phyloP scores from a whole-genome alignment of 2,113 vertebrate species.

The Tautogolabrus adspersus region DNA sequence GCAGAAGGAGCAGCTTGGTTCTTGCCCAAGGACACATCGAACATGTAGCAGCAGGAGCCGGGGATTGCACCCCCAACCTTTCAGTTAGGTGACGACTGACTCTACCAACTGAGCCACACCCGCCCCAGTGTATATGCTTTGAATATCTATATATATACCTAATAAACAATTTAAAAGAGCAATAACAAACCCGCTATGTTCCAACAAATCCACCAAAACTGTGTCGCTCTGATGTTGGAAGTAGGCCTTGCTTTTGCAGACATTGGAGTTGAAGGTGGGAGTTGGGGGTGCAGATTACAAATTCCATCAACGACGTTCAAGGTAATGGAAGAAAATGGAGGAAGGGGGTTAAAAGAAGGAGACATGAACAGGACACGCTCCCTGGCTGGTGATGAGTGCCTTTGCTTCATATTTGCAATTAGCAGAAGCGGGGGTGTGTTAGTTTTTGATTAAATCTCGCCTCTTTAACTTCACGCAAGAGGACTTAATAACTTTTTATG shows the following conservation, averaged over 20 bases:
- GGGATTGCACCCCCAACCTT: too few species aligned
- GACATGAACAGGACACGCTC: constrained; percentile 26
- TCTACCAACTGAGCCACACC: too few species aligned
- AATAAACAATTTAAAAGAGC: too few species aligned
- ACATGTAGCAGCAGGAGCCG: too few species aligned
- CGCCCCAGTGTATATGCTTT: too few species aligned
- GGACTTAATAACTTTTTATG: constrained; percentile 77
- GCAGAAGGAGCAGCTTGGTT: too few species aligned
- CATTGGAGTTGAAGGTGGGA: constrained; percentile 12
- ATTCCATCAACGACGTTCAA: constrained; percentile 12
- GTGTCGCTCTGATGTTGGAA: background rate
- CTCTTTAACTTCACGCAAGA: constrained; percentile 70
- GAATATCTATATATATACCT: too few species aligned
- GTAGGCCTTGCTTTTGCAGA: background rate
- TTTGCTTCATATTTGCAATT: constrained; percentile 78
- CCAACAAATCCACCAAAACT: constrained; percentile 2
- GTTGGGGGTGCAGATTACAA: constrained; percentile 15
- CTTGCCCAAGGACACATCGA: too few species aligned
- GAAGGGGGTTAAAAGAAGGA: background rate
- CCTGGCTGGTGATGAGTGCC: constrained; percentile 65
- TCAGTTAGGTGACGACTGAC: too few species aligned
- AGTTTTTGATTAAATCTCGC: constrained; percentile 77
- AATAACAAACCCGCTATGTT: background rate
- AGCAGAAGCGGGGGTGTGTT: constrained; percentile 55
- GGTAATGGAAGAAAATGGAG: background rate